Conservation (phyloP, 2,797 vertebrate species). For the Setipinna tenuifilis region DNA sequence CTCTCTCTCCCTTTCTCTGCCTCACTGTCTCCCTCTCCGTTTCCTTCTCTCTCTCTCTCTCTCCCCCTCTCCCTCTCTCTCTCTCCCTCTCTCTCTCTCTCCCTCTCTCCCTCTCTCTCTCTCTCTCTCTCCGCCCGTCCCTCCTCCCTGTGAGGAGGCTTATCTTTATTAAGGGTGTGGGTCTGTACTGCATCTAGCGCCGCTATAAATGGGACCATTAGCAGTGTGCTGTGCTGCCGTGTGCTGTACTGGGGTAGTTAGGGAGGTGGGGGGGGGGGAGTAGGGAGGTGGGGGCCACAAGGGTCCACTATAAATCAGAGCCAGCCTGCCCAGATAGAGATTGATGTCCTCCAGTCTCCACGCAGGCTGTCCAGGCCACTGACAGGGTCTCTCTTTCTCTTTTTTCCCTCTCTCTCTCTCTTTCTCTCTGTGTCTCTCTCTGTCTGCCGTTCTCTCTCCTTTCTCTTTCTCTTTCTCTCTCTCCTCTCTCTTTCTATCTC, state of each 20-base stretch:
- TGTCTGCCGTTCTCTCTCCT: not conserved
- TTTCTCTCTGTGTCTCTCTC: not conserved
- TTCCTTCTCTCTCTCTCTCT: no score
- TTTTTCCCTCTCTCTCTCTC: not conserved
- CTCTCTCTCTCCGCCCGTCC: not conserved
- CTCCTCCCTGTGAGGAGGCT: not conserved
- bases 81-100: not conserved
- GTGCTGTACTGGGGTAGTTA: slow-evolving; percentile 24
- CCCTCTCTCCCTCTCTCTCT: not conserved
- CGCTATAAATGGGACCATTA: not conserved
- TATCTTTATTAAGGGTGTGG: not conserved
- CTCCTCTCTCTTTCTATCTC: no score
- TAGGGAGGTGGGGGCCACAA: slow-evolving; percentile 42
- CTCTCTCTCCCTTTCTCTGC: not conserved
- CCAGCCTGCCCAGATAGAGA: slow-evolving; percentile 43
- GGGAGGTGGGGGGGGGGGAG: slow-evolving; percentile 49
- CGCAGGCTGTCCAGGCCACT: slow-evolving; percentile 15
- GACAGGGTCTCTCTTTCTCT: not conserved
- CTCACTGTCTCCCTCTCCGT: no score
- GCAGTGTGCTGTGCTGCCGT: not conserved
- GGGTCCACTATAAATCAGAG: slow-evolving; percentile 55
- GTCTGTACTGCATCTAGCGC: not conserved
- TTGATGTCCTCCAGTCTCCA: slow-evolving; percentile 43
- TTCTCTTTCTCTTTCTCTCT: no score
- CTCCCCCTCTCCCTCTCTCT: no score